Evolutionary conservation across 37 sponge, comb jelly and placozoan species (phyloP).

Genomic region (Aplysina aerophoba): DNA sequence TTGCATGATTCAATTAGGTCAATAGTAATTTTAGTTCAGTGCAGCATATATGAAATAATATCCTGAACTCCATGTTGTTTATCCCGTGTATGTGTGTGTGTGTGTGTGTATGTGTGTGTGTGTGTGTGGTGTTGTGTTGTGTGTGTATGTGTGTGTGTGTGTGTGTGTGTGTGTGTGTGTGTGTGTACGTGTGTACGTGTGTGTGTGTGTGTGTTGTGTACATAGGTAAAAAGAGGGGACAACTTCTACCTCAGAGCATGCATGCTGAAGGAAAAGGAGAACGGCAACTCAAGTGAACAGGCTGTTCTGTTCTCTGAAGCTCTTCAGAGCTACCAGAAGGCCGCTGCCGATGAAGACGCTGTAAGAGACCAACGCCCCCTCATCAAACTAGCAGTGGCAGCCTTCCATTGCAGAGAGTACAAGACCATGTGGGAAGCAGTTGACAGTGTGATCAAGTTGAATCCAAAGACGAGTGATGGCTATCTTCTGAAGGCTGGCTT

Average conservation of each 20-base stretch:
- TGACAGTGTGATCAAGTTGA: background rate
- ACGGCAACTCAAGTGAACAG: background rate
- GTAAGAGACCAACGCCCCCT: background rate
- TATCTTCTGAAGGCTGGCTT: constrained; percentile 10
- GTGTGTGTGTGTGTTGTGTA: constrained; percentile 39
- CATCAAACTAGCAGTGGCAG: background rate
- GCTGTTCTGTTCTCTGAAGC: background rate
- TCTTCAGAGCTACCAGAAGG: constrained; percentile 19
- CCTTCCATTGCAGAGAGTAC: constrained; percentile 9
- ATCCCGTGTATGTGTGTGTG: background rate
- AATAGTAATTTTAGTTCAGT: too few species aligned
- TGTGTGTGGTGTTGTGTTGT: background rate
- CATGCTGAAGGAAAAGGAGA: background rate
- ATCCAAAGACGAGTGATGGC: background rate
- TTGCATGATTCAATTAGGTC: too few species aligned
- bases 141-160: constrained; percentile 14
- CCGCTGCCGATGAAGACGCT: background rate
- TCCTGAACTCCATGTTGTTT: too few species aligned
- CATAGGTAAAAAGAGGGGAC: constrained; percentile 8
- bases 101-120: background rate
- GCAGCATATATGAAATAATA: too few species aligned
- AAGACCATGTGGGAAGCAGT: constrained; percentile 21
- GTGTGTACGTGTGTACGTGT: constrained; percentile 3
- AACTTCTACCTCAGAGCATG: constrained; percentile 13
- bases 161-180: constrained; percentile 46